Evolutionary conservation across 1,140 invertebrate species (phyloP).

Genomic region (Lanistes nyassanus): DNA sequence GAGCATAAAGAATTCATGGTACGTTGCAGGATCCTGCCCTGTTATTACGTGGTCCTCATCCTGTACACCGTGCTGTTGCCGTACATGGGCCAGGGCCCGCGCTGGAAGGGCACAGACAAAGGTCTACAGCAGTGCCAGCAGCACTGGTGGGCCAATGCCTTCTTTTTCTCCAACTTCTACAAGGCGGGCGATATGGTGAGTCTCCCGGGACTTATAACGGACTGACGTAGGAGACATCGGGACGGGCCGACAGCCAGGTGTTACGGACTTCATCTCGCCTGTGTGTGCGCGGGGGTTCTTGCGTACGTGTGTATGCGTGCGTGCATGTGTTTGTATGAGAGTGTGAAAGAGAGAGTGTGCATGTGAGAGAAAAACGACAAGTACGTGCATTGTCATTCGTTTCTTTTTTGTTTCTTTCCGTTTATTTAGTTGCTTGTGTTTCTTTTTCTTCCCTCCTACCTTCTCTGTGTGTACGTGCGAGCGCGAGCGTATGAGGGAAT

Average conservation of each 20-base stretch:
- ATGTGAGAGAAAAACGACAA: too few species aligned
- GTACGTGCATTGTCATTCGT: too few species aligned
- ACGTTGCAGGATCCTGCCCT: conserved; percentile 73
- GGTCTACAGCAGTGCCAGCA: conserved; percentile 68
- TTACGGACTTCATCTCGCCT: too few species aligned
- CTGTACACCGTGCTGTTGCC: conserved; percentile 79
- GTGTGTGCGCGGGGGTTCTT: too few species aligned
- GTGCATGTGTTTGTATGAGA: too few species aligned
- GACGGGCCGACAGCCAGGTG: too few species aligned
- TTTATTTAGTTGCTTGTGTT: not conserved
- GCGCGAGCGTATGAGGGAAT: not conserved
- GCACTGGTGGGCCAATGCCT: conserved; percentile 84
- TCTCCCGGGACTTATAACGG: too few species aligned
- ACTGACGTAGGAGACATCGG: too few species aligned
- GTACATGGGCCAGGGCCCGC: conserved; percentile 74
- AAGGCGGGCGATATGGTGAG: conserved; percentile 61
- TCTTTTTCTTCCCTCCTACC: not conserved
- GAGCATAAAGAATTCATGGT: too few species aligned
- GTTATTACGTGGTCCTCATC: conserved; percentile 84
- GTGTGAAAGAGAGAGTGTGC: too few species aligned
- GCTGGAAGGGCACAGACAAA: conserved; percentile 67
- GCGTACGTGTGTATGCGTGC: too few species aligned
- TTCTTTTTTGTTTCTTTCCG: too few species aligned
- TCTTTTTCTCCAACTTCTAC: conserved; percentile 87
- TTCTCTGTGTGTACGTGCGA: not conserved